Percentiles rank a stretch among this genome's conserved stretches.
Conservation (phyloP, 2,113 vertebrate species). For the Argyrosomus japonicus region DNA sequence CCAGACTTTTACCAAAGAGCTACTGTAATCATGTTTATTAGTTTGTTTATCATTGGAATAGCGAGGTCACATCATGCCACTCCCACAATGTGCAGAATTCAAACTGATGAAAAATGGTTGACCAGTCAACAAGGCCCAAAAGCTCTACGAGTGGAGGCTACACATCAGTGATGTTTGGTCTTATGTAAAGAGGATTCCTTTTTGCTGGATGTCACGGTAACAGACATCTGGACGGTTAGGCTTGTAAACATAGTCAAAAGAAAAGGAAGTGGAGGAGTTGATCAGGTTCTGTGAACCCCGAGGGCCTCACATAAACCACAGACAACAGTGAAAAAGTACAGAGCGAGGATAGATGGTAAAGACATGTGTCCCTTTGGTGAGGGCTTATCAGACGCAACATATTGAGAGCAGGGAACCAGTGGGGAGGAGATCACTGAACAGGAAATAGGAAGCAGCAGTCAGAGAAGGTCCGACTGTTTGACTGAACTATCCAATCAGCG, state of each 20-base stretch:
- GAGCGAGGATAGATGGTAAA: neutral
- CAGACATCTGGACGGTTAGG: neutral
- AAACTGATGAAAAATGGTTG: neutral
- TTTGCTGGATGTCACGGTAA: neutral
- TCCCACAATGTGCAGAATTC: neutral
- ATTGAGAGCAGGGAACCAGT: constrained; percentile 47
- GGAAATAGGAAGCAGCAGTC: constrained; percentile 38
- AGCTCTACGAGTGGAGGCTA: neutral
- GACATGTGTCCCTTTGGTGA: neutral
- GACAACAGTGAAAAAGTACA: neutral
- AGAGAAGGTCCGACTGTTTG: neutral
- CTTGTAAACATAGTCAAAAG: neutral
- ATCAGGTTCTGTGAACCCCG: neutral
- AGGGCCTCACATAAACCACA: neutral
- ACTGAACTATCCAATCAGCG: neutral
- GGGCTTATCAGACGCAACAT: constrained; percentile 63
- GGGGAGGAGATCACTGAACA: constrained; percentile 29
- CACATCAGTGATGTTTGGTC: neutral
- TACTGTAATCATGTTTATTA: neutral
- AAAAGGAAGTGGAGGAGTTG: neutral
- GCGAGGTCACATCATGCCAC: neutral
- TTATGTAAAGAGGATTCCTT: neutral
- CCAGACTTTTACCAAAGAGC: constrained; percentile 12
- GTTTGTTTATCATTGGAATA: neutral
- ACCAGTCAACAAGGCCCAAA: neutral